A percentile compares a stretch with the other conserved stretches of the same genome.
Evolutionary conservation across 2,888 invertebrate species (phyloP).

Genomic region (Chesias legatella): DNA sequence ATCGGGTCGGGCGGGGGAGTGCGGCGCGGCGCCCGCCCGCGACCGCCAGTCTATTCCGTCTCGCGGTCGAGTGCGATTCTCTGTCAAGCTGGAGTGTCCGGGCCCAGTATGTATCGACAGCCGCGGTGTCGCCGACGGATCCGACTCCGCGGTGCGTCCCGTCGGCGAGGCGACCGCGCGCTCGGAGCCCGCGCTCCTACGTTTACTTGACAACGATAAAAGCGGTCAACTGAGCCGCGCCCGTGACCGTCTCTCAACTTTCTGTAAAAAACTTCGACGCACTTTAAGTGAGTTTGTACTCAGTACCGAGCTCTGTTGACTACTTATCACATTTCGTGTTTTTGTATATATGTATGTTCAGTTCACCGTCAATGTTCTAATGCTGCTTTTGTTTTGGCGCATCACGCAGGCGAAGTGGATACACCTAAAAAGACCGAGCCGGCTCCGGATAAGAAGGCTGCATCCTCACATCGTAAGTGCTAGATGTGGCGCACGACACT

Average conservation of each 20-base stretch:
- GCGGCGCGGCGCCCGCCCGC: slow-evolving; percentile 33
- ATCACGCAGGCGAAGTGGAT: slow-evolving; percentile 76
- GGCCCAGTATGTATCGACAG: slow-evolving; percentile 78
- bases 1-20: slow-evolving; percentile 39
- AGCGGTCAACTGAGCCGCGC: slow-evolving; percentile 69
- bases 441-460: slow-evolving; percentile 73
- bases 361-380: slow-evolving; percentile 67
- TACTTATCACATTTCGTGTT: slow-evolving; percentile 21
- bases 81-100: slow-evolving; percentile 73
- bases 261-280: slow-evolving; percentile 76
- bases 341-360: slow-evolving; percentile 39
- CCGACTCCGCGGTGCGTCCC: slow-evolving; percentile 57
- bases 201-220: slow-evolving; percentile 67
- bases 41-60: slow-evolving; percentile 63
- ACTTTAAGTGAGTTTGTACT: slow-evolving; percentile 71
- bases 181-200: slow-evolving; percentile 68
- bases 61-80: slow-evolving; percentile 72
- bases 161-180: slow-evolving; percentile 63
- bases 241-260: slow-evolving; percentile 68
- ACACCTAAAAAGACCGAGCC: slow-evolving; percentile 75
- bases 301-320: slow-evolving; percentile 4
- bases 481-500: slow-evolving; percentile 66
- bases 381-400: slow-evolving; percentile 76
- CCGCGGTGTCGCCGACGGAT: slow-evolving; percentile 66
- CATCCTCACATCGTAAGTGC: slow-evolving; percentile 77